Conservation (phyloP, 1,140 invertebrate genomes). For the Diorhabda carinulata region DNA sequence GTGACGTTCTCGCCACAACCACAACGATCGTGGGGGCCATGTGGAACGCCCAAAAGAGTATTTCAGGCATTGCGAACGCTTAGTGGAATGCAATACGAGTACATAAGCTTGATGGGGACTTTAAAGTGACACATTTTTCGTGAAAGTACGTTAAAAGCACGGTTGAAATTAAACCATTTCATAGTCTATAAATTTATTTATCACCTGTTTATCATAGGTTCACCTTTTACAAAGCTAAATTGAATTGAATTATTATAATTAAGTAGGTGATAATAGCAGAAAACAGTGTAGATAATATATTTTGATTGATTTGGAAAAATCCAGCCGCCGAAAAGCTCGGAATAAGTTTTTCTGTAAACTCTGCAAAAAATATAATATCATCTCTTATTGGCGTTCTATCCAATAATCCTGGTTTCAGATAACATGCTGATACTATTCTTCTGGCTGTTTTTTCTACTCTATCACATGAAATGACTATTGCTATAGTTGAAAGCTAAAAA, state of each 20-base stretch:
- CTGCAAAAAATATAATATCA: slow-evolving; percentile 16
- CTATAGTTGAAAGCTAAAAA: slow-evolving; percentile 20
- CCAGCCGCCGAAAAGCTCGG: slow-evolving; percentile 23
- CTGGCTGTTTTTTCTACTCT: slow-evolving; percentile 19
- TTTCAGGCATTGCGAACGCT: no score
- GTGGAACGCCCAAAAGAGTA: no score
- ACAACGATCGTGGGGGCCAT: no score
- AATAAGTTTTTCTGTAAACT: slow-evolving; percentile 20
- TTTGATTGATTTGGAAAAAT: slow-evolving; percentile 25
- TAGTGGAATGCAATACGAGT: no score
- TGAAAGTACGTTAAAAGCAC: no score
- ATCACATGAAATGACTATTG: slow-evolving; percentile 16
- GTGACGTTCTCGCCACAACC: no score
- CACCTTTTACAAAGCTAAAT: neutral
- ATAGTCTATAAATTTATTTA: no score
- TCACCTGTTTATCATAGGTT: no score
- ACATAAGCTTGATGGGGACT: no score
- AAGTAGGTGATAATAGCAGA: slow-evolving; percentile 20
- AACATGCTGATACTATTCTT: slow-evolving; percentile 8
- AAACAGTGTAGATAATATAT: slow-evolving; percentile 18
- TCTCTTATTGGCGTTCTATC: slow-evolving; percentile 19
- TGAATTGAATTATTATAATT: slow-evolving; percentile 26
- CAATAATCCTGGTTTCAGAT: slow-evolving; percentile 7
- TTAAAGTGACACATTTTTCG: no score
- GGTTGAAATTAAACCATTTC: no score